Evolutionary conservation across 1,140 invertebrate species (phyloP), one percentile per base, ranked within the genome.

Genomic region (Heliothis virescens): DNA sequence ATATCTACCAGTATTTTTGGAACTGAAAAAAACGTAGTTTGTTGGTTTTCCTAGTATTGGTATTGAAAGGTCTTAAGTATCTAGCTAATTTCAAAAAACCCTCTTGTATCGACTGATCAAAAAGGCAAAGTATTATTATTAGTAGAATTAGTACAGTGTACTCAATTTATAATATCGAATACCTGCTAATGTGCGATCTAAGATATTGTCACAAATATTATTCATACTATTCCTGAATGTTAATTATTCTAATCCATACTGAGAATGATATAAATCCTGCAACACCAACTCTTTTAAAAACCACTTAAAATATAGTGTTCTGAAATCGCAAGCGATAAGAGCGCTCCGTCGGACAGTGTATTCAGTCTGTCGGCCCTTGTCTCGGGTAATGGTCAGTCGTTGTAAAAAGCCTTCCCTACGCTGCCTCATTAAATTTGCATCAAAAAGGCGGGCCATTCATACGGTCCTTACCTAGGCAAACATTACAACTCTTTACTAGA

Each of bases 371-470:
- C 72, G 72, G 76, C 79, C 83, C 86, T 90, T 90, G 88, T 90
- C 86, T 89, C 83, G 18, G 29, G 85, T 91, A 91, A 91, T 89
- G 89, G 89, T 91, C 89, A 91, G 88, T 89, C 85, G 82, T 73
- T 88, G 84, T 85, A 85, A 84, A 87, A 85, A 73, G 81, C 82
- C 79, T 84, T 76, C 86, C 82, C 83, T 79, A 75, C 60, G 62
- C 85, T 84, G 79, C 82, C 89, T 91, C 89, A 90, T 91, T 90
- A 91, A 91, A 91, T 90, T 89, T 90, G 85, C 87, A 90, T 89
- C 84, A 86, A 87, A 87, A 83, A 85, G 81, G 76, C 71, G 76
- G 55, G 79, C 83, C 79, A 84, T 88, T 90, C 85, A 87, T 85
- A 63, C 79, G 73, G 72, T 82, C 79, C 83, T 86, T 65, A 77